A percentile compares a stretch with the other conserved stretches of the same genome.
These are phyloP conservation scores for Asbolus verrucosus DNA, from an alignment of 1,140 invertebrate species.

Conservation along the genomic window DNA sequence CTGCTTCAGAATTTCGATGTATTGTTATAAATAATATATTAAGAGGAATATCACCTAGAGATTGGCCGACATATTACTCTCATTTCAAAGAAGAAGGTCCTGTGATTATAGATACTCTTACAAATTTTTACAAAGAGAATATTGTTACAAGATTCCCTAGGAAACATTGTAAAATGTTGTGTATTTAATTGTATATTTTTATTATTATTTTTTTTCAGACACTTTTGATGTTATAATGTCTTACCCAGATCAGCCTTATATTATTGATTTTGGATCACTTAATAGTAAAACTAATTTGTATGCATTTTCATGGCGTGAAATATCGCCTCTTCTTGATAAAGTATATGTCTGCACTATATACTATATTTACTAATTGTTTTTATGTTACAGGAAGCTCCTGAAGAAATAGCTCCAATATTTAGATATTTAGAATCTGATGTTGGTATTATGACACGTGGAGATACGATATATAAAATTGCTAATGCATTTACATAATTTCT, in stretches of 20 bases:
- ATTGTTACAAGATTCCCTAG: slow-evolving; percentile 56
- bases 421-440: slow-evolving; percentile 61
- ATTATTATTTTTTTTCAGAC: slow-evolving; percentile 52
- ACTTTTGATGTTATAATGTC: slow-evolving; percentile 60
- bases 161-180: slow-evolving; percentile 54
- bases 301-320: slow-evolving; percentile 62
- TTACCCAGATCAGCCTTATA: slow-evolving; percentile 55
- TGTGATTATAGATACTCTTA: slow-evolving; percentile 57
- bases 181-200: background rate
- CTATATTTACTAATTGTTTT: slow-evolving; percentile 22
- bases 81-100: slow-evolving; percentile 61
- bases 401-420: slow-evolving; percentile 61
- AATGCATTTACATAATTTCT: slow-evolving; percentile 37
- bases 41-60: slow-evolving; percentile 61
- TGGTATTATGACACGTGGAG: slow-evolving; percentile 56
- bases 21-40: slow-evolving; percentile 62
- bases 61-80: slow-evolving; percentile 62
- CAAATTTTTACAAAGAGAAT: slow-evolving; percentile 57
- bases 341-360: slow-evolving; percentile 42
- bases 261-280: slow-evolving; percentile 60
- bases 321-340: slow-evolving; percentile 58
- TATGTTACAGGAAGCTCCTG: slow-evolving; percentile 52
- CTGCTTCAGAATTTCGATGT: slow-evolving; percentile 62
- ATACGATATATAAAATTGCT: slow-evolving; percentile 44
- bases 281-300: slow-evolving; percentile 61